Base-by-base conservation (phyloP, 1,140 invertebrate genomes). In the Pogonomyrmex barbatus region DNA sequence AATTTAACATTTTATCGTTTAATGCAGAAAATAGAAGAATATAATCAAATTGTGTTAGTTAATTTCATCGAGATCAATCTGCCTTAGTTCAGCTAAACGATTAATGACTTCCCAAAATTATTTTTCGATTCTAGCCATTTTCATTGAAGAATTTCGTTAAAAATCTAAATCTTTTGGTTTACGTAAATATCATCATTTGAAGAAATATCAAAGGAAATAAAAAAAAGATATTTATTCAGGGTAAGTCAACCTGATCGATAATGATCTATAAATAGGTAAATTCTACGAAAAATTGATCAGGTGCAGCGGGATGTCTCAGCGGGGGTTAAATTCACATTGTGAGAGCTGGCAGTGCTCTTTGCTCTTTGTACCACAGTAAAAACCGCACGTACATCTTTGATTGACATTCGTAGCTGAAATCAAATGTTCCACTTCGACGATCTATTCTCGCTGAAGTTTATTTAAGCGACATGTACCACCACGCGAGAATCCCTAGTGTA, bases 371-470 rank as follows among this genome's bases (percentile, higher is more conserved):
- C n/a, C 54, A 10, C 2, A 50, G 30, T 56, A 75, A 67, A 85
- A 67, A 68, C 47, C 68, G 42, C 54, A 60, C 45, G 54, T 73
- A 36, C 68, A 75, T n/a, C 54, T 36, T 50, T 58, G 42, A 8
- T 54, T 47, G 68, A 73, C 79, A 60, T 5, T 58, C 30, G 52
- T 45, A 58, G 79, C 45, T 47, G 17, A 30, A 83, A 83, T 83
- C 79, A 83, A 83, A 83, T 83, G 79, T 83, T 83, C 79, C 68
- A 75, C 68, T 81, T 81, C 33, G 65, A 81, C 54, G 79, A 60
- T 83, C 79, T 83, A 83, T 83, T 83, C 79, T 83, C 54, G 68
- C 56, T 50, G 54, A 62, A 75, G 79, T 83, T 83, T 73, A 62
- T 83, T 83, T 83, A 83, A 83, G 79, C 79, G 79, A 62, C 68